phyloP scores from a whole-genome alignment of 2,888 invertebrate species.

The Acronicta alni region DNA sequence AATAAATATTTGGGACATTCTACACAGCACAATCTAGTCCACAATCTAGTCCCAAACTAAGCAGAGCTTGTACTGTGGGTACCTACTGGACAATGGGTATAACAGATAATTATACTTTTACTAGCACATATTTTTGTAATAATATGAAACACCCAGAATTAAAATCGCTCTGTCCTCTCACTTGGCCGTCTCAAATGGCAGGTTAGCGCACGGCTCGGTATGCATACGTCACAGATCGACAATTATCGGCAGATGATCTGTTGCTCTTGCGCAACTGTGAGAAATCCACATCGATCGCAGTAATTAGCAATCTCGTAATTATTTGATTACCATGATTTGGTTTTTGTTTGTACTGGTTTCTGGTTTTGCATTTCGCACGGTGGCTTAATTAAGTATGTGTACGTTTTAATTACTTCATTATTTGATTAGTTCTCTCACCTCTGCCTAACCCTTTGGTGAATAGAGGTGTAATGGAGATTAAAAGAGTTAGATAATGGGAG shows the following conservation, averaged over 20 bases:
- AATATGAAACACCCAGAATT: no score
- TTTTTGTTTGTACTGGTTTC: constrained; percentile 18
- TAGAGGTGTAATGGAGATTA: no score
- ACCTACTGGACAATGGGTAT: no score
- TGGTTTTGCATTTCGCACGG: constrained; percentile 41
- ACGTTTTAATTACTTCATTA: constrained; percentile 27
- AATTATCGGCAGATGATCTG: constrained; percentile 46
- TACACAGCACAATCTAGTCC: no score
- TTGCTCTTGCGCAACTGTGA: constrained; percentile 38
- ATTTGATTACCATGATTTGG: constrained; percentile 15
- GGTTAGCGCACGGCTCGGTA: constrained; percentile 59
- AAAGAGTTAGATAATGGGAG: no score
- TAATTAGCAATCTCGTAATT: constrained; percentile 33
- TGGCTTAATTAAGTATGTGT: constrained; percentile 16
- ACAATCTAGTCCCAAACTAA: no score
- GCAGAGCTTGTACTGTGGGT: no score
- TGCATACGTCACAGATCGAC: constrained; percentile 44
- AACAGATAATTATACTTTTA: no score
- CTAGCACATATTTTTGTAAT: no score
- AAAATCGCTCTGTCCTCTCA: constrained; percentile 2
- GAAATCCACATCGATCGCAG: constrained; percentile 28
- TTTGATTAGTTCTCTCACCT: no score
- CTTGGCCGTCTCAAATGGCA: constrained; percentile 1
- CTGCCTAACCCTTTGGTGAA: no score
- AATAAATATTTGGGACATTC: no score